Base-by-base conservation (phyloP, 2,888 invertebrate genomes). In the Tetramorium bicarinatum region DNA sequence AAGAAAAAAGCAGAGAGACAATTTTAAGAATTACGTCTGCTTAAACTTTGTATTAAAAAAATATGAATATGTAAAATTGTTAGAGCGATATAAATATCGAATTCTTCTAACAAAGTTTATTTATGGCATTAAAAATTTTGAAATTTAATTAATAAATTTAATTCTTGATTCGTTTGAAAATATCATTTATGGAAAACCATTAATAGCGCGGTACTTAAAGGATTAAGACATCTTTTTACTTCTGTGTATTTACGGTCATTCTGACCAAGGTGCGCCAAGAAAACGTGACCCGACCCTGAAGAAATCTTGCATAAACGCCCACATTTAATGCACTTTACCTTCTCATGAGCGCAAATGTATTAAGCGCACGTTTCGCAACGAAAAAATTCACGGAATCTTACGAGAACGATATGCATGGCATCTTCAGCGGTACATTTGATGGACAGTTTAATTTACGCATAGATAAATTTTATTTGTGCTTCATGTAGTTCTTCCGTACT, bases 281-380 rank as follows among this genome's bases (percentile, higher is more conserved):
- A 44, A 74, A 61, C 44, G 29, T 62, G 44, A 44, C 18, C 15
- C 44, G 56, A 2, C 44, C 61, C 62, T 62, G 47, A 75, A 47
- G 21, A n/a, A 47, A 62, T 38, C 87, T 91, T 88, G 88, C 91
- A 88, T 88, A 90, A 92, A 88, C 88, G 87, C 84, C 89, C 84
- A 82, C 84, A 87, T 88, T 89, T 90, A 89, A 41, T 90, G 89
- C 92, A 92, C 91, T 90, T 92, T 91, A 87, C 87, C 91, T 90
- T 89, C 86, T 54, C 69, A 62, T 61, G 61, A 56, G 38, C 56
- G 6, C 29, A 21, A 75, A 62, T 47, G 21, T 61, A 44, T 61
- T n/a, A 61, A 61, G 25, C 9, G 29, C 18, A 29, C n/a, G 7
- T 41, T 44, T 21, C 29, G 13, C 47, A 15, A 18, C 0, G 8